Conservation (phyloP, 2,797 vertebrate species). For the Spea hammondii region DNA sequence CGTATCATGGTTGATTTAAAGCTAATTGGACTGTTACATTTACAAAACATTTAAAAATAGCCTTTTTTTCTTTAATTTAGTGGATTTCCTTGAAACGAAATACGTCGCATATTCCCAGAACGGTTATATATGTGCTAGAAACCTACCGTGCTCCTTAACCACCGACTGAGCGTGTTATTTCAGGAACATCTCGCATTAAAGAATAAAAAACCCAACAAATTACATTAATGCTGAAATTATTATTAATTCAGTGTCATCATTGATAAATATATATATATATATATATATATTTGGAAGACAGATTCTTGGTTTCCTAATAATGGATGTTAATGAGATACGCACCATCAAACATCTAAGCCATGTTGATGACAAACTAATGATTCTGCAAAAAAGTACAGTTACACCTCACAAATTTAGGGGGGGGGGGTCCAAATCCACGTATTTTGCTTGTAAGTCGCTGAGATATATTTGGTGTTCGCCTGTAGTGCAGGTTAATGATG, state of each 20-base stretch:
- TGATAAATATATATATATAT: background rate
- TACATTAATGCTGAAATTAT: background rate
- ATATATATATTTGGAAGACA: background rate
- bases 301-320: background rate
- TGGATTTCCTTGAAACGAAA: too few relatives aligned
- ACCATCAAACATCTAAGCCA: background rate
- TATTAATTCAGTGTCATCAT: background rate
- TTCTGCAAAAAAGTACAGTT: constrained; percentile 15
- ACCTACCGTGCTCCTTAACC: too few relatives aligned
- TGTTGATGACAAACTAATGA: constrained; percentile 24
- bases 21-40: too few relatives aligned
- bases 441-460: background rate
- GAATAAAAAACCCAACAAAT: background rate
- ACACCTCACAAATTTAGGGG: constrained; percentile 4
- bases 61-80: too few relatives aligned
- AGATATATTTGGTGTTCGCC: constrained; percentile 29
- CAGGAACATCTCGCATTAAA: background rate
- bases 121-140: too few relatives aligned
- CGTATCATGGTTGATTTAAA: too few relatives aligned
- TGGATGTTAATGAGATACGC: background rate
- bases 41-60: too few relatives aligned
- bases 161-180: background rate
- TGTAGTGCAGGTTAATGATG: constrained; percentile 41
- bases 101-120: too few relatives aligned
- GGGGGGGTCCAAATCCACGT: background rate